phyloP scores from a whole-genome alignment of 2,113 vertebrate genomes.

The Anolis carolinensis region DNA sequence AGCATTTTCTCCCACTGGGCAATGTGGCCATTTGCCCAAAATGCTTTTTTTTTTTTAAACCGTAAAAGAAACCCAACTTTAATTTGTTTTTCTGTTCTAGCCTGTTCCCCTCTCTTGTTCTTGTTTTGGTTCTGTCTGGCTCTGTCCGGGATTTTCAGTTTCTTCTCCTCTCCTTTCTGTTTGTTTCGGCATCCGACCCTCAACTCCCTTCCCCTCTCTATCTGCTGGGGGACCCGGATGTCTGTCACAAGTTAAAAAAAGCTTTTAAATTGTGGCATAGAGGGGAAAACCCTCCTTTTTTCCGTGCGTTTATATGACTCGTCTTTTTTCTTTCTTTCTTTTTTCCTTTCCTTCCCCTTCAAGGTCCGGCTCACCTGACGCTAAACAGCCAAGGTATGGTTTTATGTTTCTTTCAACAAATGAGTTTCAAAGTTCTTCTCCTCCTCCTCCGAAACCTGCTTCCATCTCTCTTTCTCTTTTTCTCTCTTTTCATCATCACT shows the following conservation, averaged over 20 bases:
- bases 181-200: conserved; percentile 69
- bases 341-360: conserved; percentile 68
- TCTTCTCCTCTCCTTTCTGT: conserved; percentile 32
- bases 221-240: conserved; percentile 68
- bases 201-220: conserved; percentile 58
- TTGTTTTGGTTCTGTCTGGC: conserved; percentile 22
- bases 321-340: conserved; percentile 65
- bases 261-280: conserved; percentile 76
- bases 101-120: conserved; percentile 19
- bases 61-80: conserved; percentile 63
- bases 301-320: conserved; percentile 74
- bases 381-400: conserved; percentile 76
- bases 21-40: background rate
- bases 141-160: conserved; percentile 46
- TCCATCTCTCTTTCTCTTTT: background rate
- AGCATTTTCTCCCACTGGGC: conserved; percentile 41
- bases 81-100: background rate
- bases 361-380: conserved; percentile 76
- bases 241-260: conserved; percentile 77
- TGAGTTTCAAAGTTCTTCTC: conserved; percentile 10
- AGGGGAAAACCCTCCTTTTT: conserved; percentile 57
- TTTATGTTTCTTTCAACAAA: conserved; percentile 62
- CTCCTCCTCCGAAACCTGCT: conserved; percentile 6
- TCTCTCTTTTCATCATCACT: background rate
- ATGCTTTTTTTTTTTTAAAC: conserved; percentile 46